Conservation (phyloP, 2,113 vertebrate species). For the Boleophthalmus pectinirostris region DNA sequence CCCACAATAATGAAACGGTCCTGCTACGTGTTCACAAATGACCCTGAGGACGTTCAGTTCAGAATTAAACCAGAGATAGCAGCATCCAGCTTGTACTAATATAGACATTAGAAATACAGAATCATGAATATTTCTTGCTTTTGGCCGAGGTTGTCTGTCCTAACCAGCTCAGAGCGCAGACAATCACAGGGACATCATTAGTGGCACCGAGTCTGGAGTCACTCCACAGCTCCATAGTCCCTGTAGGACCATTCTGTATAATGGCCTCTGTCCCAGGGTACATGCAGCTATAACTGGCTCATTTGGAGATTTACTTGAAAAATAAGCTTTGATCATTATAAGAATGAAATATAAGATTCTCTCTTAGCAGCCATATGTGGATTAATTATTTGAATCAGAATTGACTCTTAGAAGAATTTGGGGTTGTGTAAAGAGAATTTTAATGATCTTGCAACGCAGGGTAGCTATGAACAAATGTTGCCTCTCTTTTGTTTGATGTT, state of each 20-base stretch:
- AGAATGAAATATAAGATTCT: neutral
- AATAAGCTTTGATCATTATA: neutral
- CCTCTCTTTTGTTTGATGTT: neutral
- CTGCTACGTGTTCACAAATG: neutral
- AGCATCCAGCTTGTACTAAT: neutral
- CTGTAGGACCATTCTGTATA: neutral
- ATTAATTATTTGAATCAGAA: neutral
- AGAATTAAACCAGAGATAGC: neutral
- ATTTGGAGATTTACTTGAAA: neutral
- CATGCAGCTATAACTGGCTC: neutral
- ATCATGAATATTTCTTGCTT: neutral
- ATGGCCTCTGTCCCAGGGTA: neutral
- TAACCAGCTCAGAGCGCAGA: neutral
- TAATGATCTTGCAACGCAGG: neutral
- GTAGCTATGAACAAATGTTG: neutral
- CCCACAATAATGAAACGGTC: conserved; percentile 37
- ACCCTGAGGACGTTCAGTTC: neutral
- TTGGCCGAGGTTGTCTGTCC: neutral
- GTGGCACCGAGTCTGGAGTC: neutral
- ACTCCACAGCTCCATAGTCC: neutral
- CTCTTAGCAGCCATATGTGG: neutral
- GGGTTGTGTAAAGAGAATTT: neutral
- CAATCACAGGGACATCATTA: conserved; percentile 8
- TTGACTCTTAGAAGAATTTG: neutral
- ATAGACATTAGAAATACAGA: neutral